These are phyloP conservation scores for Hypsopygia costalis DNA, from an alignment of 2,888 invertebrate species.

Conservation along the genomic window DNA sequence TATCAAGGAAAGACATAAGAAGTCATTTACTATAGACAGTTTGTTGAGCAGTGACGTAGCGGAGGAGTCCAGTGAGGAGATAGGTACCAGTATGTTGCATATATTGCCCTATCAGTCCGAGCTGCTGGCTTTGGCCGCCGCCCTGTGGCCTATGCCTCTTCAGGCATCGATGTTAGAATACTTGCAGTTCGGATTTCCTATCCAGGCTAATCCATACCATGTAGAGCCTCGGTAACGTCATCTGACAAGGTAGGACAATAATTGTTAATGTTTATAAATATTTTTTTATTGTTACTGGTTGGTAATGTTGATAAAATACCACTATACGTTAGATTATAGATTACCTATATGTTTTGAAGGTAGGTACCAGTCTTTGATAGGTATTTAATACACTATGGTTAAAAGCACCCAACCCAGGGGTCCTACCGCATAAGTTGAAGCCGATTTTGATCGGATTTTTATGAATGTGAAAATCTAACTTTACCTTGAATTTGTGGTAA, in stretches of 20 bases:
- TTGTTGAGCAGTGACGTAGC: constrained; percentile 86
- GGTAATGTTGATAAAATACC: no score
- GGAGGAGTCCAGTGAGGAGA: constrained; percentile 27
- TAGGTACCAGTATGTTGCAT: constrained; percentile 30
- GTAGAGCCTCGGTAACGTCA: neutral
- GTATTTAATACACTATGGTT: no score
- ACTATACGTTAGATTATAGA: no score
- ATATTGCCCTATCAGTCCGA: constrained; percentile 32
- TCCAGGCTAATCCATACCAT: constrained; percentile 26
- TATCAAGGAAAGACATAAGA: constrained; percentile 71
- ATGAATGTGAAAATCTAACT: no score
- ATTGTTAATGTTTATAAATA: no score
- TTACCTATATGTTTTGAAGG: no score
- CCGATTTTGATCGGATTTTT: no score
- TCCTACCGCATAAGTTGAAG: no score
- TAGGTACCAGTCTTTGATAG: no score
- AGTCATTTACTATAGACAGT: constrained; percentile 92
- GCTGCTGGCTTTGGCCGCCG: constrained; percentile 38
- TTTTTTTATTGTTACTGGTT: no score
- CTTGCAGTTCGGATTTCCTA: constrained; percentile 32
- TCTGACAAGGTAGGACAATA: constrained; percentile 1
- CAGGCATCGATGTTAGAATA: constrained; percentile 33
- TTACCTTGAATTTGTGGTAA: no score
- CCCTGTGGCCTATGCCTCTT: constrained; percentile 38
- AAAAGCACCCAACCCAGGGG: no score